A percentile compares a stretch with the other conserved stretches of the same genome.
Evolutionary conservation across 2,797 vertebrate species (phyloP).

Genomic region (Agapornis canus): DNA sequence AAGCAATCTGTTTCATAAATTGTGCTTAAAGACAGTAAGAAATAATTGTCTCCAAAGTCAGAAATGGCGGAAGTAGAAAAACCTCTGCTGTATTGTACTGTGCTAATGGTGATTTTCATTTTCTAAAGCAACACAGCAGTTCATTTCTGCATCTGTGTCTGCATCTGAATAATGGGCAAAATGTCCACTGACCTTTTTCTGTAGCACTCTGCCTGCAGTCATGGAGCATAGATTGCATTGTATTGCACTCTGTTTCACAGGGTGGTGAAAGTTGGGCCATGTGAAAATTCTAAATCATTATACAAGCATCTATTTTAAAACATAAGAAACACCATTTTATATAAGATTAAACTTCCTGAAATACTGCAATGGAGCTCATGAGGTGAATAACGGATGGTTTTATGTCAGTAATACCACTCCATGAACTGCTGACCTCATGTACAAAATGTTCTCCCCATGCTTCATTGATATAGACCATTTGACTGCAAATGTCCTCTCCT

Average conservation of each 20-base stretch:
- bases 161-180: conserved; percentile 9
- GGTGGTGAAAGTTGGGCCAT: neutral
- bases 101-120: neutral
- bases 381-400: neutral
- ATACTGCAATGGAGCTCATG: neutral
- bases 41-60: neutral
- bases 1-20: neutral
- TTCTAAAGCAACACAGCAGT: neutral
- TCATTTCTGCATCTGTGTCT: neutral
- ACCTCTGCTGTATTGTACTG: neutral
- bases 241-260: neutral
- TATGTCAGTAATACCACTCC: conserved; percentile 11
- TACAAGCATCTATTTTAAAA: conserved; percentile 20
- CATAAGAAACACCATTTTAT: neutral
- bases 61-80: neutral
- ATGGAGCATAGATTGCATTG: neutral
- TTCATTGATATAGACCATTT: conserved; percentile 29
- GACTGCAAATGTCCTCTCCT: conserved; percentile 29
- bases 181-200: conserved; percentile 1
- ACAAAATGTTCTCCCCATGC: conserved; percentile 52
- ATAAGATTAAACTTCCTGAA: conserved; percentile 20
- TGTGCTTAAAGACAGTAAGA: neutral
- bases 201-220: neutral
- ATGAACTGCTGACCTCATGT: conserved; percentile 42
- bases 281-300: neutral